These are phyloP conservation scores for Troides oblongomaculatus DNA, from an alignment of 2,888 invertebrate species.

Conservation along the genomic window DNA sequence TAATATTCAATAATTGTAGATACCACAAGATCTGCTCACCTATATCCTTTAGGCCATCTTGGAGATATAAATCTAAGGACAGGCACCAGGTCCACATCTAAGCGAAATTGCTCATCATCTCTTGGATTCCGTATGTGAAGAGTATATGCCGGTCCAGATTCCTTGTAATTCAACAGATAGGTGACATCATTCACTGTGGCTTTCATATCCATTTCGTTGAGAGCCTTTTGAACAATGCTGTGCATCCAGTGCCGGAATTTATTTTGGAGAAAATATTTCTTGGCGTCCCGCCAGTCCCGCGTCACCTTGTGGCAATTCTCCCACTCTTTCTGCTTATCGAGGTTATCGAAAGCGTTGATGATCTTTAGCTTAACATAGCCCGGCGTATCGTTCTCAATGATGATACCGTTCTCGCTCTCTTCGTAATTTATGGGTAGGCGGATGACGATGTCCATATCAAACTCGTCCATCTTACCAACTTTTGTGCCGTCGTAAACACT, in stretches of 20 bases:
- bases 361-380: conserved; percentile 73
- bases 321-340: conserved; percentile 61
- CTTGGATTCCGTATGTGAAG: conserved; percentile 56
- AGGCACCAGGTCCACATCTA: conserved; percentile 79
- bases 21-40: conserved; percentile 37
- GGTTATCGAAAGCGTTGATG: conserved; percentile 53
- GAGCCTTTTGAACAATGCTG: conserved; percentile 62
- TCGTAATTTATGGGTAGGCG: conserved; percentile 71
- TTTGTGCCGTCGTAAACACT: conserved; percentile 82
- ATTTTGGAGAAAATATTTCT: conserved; percentile 69
- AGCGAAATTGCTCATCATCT: conserved; percentile 44
- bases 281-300: conserved; percentile 63
- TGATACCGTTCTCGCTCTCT: conserved; percentile 57
- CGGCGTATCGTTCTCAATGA: conserved; percentile 60
- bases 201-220: conserved; percentile 56
- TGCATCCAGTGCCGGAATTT: conserved; percentile 79
- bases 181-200: conserved; percentile 51
- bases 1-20: too few species aligned
- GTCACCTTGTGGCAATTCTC: conserved; percentile 61
- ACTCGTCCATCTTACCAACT: conserved; percentile 80
- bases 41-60: conserved; percentile 64
- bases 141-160: conserved; percentile 80
- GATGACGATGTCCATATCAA: conserved; percentile 81
- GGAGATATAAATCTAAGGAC: conserved; percentile 69
- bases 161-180: conserved; percentile 57